Percentiles rank a stretch among this genome's conserved stretches.
Conservation (phyloP, 2,113 vertebrate species). For the Chiloscyllium plagiosum region DNA sequence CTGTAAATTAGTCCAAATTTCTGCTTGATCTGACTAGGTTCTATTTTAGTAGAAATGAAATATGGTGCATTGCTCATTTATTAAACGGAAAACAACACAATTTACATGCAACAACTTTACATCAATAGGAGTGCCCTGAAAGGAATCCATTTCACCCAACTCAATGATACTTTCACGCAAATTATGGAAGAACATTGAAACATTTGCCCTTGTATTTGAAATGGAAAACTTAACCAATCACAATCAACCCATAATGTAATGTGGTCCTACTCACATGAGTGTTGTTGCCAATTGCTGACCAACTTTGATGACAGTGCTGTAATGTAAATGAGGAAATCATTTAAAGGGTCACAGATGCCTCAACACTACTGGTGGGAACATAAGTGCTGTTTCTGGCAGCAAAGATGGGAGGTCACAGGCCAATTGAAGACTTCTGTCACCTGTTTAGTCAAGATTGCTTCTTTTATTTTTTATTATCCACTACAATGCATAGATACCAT, state of each 20-base stretch:
- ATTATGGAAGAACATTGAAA: not conserved
- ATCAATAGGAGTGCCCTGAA: not conserved
- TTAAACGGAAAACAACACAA: not conserved
- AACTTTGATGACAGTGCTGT: not conserved
- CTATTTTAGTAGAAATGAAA: not conserved
- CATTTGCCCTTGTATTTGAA: not conserved
- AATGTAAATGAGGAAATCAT: not conserved
- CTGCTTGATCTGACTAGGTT: not conserved
- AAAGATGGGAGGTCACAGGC: not conserved
- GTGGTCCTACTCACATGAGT: not conserved
- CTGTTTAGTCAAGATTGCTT: not conserved
- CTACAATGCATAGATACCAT: not conserved
- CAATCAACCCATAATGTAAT: not conserved
- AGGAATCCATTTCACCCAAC: not conserved
- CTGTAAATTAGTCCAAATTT: not conserved
- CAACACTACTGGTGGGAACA: not conserved
- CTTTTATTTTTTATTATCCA: not conserved
- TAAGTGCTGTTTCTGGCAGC: not conserved
- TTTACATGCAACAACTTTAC: not conserved
- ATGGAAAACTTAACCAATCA: not conserved
- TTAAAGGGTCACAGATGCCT: not conserved
- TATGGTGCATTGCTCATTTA: not conserved
- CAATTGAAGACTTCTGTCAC: not conserved
- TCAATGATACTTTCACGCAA: not conserved
- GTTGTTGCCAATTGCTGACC: not conserved